phyloP scores from a whole-genome alignment of 2,113 vertebrate species.

The Scartelaos histophorus region DNA sequence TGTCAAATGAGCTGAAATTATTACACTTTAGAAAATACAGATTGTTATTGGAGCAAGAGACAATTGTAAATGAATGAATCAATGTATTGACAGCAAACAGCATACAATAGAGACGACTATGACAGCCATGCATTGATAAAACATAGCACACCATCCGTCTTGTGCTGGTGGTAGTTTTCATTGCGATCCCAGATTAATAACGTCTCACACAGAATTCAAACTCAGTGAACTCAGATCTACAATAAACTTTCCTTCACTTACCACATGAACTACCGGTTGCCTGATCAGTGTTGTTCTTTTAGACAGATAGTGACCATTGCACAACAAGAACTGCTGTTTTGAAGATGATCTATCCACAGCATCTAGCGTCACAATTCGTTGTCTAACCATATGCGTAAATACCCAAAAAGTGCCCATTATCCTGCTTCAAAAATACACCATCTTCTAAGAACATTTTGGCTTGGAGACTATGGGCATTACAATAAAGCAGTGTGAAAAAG shows the following conservation, averaged over 20 bases:
- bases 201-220: neutral
- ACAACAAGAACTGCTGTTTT: neutral
- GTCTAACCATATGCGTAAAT: neutral
- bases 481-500: neutral
- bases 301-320: neutral
- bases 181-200: neutral
- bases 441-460: neutral
- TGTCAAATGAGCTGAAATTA: neutral
- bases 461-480: too few species aligned
- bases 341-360: neutral
- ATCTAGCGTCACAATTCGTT: neutral
- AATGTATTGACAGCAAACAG: neutral
- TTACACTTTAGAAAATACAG: neutral
- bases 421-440: neutral
- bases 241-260: neutral
- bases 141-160: neutral
- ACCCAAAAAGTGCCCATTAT: neutral
- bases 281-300: neutral
- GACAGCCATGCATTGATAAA: neutral
- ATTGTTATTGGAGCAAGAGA: neutral
- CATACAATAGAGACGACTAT: too few species aligned
- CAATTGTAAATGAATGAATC: neutral
- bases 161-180: neutral
- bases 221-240: neutral
- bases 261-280: neutral